Percentiles rank a stretch among this genome's conserved stretches.
Evolutionary conservation across 2,888 invertebrate genomes (phyloP).

Genomic region (Cheilosia grossa): DNA sequence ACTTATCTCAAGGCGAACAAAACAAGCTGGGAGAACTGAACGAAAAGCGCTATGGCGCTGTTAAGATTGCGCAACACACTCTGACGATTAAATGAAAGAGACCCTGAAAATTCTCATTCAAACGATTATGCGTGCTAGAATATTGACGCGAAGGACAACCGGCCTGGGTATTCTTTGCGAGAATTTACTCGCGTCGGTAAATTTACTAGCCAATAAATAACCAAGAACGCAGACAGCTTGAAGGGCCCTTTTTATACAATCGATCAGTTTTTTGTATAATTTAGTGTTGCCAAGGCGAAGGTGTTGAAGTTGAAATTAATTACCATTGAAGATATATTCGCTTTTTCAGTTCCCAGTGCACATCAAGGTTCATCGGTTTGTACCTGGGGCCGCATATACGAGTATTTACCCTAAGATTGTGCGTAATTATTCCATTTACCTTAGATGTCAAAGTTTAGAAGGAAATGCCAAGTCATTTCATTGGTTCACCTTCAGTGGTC

Average conservation of each 20-base stretch:
- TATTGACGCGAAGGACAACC: slow-evolving; percentile 18
- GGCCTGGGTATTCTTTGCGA: neutral
- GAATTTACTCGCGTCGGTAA: neutral
- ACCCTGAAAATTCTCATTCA: slow-evolving; percentile 22
- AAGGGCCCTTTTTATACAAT: slow-evolving; percentile 9
- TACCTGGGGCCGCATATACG: neutral
- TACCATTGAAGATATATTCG: slow-evolving; percentile 15
- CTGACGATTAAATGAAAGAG: slow-evolving; percentile 19
- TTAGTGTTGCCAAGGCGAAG: neutral
- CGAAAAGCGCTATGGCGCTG: slow-evolving; percentile 1
- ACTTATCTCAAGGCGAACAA: slow-evolving; percentile 61
- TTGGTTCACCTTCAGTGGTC: too few relatives aligned
- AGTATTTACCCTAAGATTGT: neutral
- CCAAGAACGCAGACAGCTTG: neutral
- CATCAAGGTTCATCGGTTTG: slow-evolving; percentile 1
- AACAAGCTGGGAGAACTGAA: neutral
- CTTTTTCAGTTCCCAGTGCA: neutral
- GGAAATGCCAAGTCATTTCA: too few relatives aligned
- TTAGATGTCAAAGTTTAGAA: neutral
- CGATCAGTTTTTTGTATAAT: neutral
- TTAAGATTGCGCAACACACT: slow-evolving; percentile 14
- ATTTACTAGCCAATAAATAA: slow-evolving; percentile 36
- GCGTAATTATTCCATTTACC: neutral
- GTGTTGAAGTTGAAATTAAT: slow-evolving; percentile 20
- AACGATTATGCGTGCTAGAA: slow-evolving; percentile 27